Percentiles rank a stretch among this genome's conserved stretches.
Conservation (phyloP, 2,888 invertebrate species). For the Glyphotaelius pellucidus region DNA sequence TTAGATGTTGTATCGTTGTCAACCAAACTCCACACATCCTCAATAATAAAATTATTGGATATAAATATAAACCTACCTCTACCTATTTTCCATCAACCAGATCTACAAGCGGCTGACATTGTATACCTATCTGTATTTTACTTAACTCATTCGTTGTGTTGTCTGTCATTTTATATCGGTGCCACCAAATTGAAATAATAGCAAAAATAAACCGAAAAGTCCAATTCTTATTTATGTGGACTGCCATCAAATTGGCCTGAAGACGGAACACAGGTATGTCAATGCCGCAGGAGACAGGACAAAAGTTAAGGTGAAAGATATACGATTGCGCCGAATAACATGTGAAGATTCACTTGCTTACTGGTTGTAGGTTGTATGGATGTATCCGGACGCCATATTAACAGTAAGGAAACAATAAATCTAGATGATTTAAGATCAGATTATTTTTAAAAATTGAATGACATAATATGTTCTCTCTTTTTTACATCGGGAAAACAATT, state of each 20-base stretch:
- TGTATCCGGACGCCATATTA: slow-evolving; percentile 20
- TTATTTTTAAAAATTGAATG: slow-evolving; percentile 38
- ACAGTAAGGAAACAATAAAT: slow-evolving; percentile 24
- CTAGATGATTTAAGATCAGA: neutral
- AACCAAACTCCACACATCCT: neutral
- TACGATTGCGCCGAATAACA: slow-evolving; percentile 1
- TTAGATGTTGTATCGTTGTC: neutral
- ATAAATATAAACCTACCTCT: neutral
- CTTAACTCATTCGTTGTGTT: neutral
- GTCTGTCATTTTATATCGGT: slow-evolving; percentile 29
- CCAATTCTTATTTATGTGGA: slow-evolving; percentile 42
- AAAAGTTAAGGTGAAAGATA: neutral
- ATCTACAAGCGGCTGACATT: neutral
- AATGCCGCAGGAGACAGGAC: neutral
- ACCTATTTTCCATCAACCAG: neutral
- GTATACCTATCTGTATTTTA: too few relatives aligned
- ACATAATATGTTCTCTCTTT: neutral
- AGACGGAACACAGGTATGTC: neutral
- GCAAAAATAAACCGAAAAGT: slow-evolving; percentile 30
- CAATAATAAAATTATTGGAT: too few relatives aligned
- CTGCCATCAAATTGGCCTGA: slow-evolving; percentile 31
- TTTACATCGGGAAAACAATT: neutral
- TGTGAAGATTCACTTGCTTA: neutral
- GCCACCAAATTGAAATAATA: slow-evolving; percentile 48
- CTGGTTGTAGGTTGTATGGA: neutral